Conservation (phyloP, 2,113 vertebrate species). For the Podarcis muralis region DNA sequence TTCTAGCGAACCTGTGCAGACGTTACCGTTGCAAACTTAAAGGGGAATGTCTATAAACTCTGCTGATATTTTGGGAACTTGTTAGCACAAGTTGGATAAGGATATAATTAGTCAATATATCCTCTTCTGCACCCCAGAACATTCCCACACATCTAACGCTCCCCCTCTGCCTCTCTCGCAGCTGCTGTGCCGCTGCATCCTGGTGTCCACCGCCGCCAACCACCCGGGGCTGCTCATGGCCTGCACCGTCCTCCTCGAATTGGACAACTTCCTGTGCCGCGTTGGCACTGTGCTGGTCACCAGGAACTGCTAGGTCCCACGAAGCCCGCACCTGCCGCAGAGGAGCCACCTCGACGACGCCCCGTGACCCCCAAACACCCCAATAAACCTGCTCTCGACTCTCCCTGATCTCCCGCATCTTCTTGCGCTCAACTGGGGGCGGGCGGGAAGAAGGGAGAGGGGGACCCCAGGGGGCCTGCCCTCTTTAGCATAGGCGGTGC, state of each 20-base stretch:
- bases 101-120: no score
- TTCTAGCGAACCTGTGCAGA: no score
- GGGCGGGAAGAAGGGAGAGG: background rate
- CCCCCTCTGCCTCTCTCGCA: constrained; percentile 27
- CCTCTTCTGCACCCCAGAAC: no score
- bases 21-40: no score
- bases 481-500: no score
- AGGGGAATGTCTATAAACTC: no score
- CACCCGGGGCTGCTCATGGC: constrained; percentile 55
- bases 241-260: constrained; percentile 64
- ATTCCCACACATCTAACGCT: no score
- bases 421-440: background rate
- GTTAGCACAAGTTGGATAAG: no score
- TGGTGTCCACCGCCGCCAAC: constrained; percentile 73
- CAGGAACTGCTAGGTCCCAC: constrained; percentile 80
- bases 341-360: background rate
- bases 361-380: background rate
- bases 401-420: background rate
- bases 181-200: constrained; percentile 77
- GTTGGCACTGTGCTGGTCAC: constrained; percentile 75
- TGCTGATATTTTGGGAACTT: no score
- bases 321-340: fast-evolving
- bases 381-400: background rate
- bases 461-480: background rate
- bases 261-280: constrained; percentile 80